A percentile compares a stretch with the other conserved stretches of the same genome.
These are phyloP conservation scores for Chironomus riparius DNA, from an alignment of 2,888 invertebrate genomes.

Conservation along the genomic window DNA sequence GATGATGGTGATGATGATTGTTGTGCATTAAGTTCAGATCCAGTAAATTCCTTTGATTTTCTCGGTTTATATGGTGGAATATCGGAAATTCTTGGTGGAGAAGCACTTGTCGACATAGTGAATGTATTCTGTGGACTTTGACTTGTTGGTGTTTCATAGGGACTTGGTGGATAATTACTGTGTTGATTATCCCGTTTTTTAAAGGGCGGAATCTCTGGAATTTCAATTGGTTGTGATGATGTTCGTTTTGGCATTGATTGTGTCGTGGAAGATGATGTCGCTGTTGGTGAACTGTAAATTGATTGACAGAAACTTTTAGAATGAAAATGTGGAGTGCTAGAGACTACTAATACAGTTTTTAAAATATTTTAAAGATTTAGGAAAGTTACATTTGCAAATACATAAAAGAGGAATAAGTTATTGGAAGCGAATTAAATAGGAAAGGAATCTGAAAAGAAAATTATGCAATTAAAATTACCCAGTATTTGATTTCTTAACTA, in stretches of 20 bases:
- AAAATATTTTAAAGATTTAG: background rate
- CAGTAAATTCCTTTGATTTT: constrained; percentile 40
- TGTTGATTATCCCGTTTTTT: constrained; percentile 36
- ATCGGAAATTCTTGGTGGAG: constrained; percentile 42
- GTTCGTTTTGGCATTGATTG: constrained; percentile 30
- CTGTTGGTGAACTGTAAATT: constrained; percentile 7
- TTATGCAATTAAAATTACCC: constrained; percentile 18
- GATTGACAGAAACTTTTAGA: too few species aligned
- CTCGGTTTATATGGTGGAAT: constrained; percentile 49
- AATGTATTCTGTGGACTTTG: constrained; percentile 28
- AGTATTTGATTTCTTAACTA: constrained; percentile 18
- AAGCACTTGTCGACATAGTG: constrained; percentile 28
- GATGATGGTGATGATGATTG: background rate
- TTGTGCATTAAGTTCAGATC: background rate
- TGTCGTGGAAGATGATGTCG: constrained; percentile 22
- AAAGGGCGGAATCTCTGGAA: constrained; percentile 43
- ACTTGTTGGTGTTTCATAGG: constrained; percentile 13
- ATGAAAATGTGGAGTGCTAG: background rate
- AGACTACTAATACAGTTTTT: background rate
- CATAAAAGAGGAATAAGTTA: background rate
- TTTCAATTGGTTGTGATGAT: constrained; percentile 41
- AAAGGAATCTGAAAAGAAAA: background rate
- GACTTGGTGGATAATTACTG: constrained; percentile 30
- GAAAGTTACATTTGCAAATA: background rate
- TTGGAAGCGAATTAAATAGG: background rate